Evolutionary conservation across 2,797 vertebrate genomes (phyloP).

Genomic region (Sebastes umbrosus): DNA sequence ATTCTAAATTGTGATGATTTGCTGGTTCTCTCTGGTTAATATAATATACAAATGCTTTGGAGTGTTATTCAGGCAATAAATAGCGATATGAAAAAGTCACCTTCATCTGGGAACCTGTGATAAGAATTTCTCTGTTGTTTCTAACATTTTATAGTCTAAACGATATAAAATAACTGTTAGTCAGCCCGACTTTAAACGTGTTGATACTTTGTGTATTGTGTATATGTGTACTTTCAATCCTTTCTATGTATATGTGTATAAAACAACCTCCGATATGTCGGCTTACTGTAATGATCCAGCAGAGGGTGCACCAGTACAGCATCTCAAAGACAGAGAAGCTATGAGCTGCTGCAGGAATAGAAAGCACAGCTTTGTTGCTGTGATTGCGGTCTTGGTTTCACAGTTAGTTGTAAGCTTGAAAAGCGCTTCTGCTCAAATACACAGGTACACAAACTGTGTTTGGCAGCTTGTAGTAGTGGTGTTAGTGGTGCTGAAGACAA

Average conservation of each 20-base stretch:
- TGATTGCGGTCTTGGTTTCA: not conserved
- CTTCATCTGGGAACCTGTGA: not conserved
- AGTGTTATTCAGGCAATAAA: not conserved
- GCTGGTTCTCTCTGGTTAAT: not conserved
- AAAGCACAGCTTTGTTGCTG: slow-evolving; percentile 3
- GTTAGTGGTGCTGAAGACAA: not conserved
- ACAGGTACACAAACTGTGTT: not conserved
- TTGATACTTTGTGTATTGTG: no score
- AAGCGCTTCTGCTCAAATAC: not conserved
- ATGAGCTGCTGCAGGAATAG: not conserved
- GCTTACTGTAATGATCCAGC: not conserved
- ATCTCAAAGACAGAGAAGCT: not conserved
- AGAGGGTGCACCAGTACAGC: slow-evolving; percentile 33
- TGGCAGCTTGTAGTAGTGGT: not conserved
- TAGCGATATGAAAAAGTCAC: not conserved
- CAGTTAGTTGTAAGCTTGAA: no score
- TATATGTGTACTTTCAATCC: no score
- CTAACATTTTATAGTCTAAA: not conserved
- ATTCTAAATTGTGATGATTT: no score
- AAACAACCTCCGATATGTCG: not conserved
- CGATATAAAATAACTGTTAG: no score
- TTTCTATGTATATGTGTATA: no score
- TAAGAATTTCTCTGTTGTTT: not conserved
- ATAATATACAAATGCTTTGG: not conserved
- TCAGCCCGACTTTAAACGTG: no score